Base-by-base conservation (phyloP, 2,888 invertebrate genomes). In the Mesochorus sp. region DNA sequence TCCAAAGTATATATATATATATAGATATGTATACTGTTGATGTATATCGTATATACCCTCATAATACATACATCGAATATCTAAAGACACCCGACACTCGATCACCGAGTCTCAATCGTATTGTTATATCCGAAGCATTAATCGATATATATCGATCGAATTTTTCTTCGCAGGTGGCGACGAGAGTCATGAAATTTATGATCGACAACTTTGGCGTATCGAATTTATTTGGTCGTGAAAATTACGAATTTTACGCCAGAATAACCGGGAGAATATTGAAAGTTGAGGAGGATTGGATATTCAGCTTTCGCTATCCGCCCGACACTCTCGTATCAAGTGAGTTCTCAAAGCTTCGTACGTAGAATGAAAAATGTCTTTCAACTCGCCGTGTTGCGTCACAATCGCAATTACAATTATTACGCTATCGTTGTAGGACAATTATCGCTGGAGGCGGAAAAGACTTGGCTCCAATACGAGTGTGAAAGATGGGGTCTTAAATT, bases 131-230 rank as follows among this genome's bases (percentile, higher is more conserved):
- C n/a, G n/a, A 0, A 17, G 17, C 19, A 51, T 73, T 49, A 47
- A n/a, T n/a, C n/a, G n/a, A n/a, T n/a, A 55, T 24, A 39, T 37
- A 49, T 74, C 74, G 44, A 51, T 68, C n/a, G 39, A 42, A 81
- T n/a, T n/a, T n/a, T 76, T 71, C 37, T 80, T 79, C 79, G 76
- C 90, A 98, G 97, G 96, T 97, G 89, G 98, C 99, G 82, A 98
- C 98, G 34, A 94, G 96, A 87, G 97, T 99, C 82, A 98, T 99
- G 96, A 97, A 98, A 89, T 96, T 98, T 91, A 94, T 99, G 91
- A 99, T 99, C 87, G 98, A 98, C 91, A 97, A 98, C 92, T 99
- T 98, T 93, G 98, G 98, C 75, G 96, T 97, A 34, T 96, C 97
- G 80, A 97, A 98, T 91, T 93, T 99, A 84, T 99, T 99, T 91